Evolutionary conservation across 2,113 vertebrate species (phyloP).

Genomic region (Eptesicus fuscus): DNA sequence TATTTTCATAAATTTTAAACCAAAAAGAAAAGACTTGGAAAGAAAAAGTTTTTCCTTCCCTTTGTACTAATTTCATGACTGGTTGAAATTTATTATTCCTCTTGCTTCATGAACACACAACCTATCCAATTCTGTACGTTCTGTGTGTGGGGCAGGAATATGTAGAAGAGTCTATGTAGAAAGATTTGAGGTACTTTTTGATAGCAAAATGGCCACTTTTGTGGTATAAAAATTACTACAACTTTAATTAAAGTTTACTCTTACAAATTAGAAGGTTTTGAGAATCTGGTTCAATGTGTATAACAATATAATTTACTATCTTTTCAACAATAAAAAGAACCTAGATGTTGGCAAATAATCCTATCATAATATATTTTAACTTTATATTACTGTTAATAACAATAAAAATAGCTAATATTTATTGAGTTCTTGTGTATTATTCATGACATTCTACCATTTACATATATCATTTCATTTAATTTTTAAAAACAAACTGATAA

Average conservation of each 20-base stretch:
- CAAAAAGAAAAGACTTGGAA: background rate
- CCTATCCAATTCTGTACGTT: background rate
- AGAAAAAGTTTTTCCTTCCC: background rate
- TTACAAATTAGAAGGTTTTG: background rate
- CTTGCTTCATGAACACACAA: background rate
- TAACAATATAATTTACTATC: background rate
- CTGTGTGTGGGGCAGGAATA: background rate
- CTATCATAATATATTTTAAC: background rate
- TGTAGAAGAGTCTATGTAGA: background rate
- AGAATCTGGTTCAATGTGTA: background rate
- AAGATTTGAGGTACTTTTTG: background rate
- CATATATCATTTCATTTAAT: background rate
- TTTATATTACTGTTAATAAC: background rate
- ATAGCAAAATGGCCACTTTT: background rate
- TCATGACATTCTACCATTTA: background rate
- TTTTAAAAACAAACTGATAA: background rate
- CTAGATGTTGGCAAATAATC: conserved; percentile 9
- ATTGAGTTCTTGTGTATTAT: background rate
- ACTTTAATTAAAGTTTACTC: background rate
- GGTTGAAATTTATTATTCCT: background rate
- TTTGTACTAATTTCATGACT: background rate
- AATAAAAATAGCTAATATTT: background rate
- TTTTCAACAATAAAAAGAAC: background rate
- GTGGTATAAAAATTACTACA: background rate
- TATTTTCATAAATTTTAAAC: background rate